A percentile compares a stretch with the other conserved stretches of the same genome.
Conservation (phyloP, 2,797 vertebrate genomes). For the Microchirus variegatus region DNA sequence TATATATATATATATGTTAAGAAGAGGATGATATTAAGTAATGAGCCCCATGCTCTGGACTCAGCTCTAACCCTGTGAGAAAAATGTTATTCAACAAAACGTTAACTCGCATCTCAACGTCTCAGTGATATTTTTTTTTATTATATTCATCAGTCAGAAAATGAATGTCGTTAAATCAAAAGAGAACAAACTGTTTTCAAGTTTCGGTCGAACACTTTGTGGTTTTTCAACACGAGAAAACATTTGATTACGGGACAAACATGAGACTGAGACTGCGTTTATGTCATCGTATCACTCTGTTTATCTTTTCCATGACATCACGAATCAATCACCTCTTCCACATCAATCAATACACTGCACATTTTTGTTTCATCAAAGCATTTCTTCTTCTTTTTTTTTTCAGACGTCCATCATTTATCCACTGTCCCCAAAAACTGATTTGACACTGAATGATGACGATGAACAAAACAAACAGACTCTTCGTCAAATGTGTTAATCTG, state of each 20-base stretch:
- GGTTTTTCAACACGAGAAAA: no score
- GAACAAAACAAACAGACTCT: no score
- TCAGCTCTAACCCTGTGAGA: no score
- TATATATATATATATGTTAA: no score
- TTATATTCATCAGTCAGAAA: not conserved
- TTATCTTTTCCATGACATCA: not conserved
- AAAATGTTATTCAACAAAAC: no score
- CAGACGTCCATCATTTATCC: not conserved
- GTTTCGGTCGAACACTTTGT: not conserved
- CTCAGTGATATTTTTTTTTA: not conserved
- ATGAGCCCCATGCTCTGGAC: no score
- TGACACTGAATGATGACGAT: no score
- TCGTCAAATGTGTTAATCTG: not conserved
- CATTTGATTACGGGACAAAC: no score
- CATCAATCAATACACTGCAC: conserved; percentile 8
- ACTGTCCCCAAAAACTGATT: conserved; percentile 1
- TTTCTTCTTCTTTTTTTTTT: not conserved
- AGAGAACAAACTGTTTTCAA: not conserved
- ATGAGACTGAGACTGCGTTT: no score
- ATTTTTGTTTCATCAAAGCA: conserved; percentile 8
- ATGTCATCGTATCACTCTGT: no score
- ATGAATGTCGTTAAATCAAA: not conserved
- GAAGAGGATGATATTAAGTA: no score
- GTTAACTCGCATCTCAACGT: not conserved
- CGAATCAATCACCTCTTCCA: not conserved